phyloP scores from a whole-genome alignment of 2,113 vertebrate species.

The Sisor rabdophorus region DNA sequence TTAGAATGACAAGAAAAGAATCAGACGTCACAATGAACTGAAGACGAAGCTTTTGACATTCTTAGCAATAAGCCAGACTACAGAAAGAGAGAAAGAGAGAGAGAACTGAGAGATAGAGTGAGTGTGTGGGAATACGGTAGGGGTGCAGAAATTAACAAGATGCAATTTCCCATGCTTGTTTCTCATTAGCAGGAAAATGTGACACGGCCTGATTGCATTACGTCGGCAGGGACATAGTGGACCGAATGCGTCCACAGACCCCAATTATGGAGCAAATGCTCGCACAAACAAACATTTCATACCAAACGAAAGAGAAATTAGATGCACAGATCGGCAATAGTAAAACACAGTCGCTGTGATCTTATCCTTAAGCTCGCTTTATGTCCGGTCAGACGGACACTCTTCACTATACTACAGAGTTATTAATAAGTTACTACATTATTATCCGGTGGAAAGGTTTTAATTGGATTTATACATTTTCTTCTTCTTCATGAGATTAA shows the following conservation, averaged over 20 bases:
- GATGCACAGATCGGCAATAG: background rate
- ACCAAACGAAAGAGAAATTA: background rate
- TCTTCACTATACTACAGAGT: too few species aligned
- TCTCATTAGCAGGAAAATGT: slow-evolving; percentile 42
- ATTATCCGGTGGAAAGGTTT: too few species aligned
- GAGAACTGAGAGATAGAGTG: background rate
- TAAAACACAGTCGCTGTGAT: background rate
- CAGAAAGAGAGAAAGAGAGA: background rate
- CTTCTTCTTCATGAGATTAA: too few species aligned
- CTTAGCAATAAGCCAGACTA: background rate
- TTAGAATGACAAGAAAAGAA: background rate
- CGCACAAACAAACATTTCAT: slow-evolving; percentile 16
- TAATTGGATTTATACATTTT: too few species aligned
- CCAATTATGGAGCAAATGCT: slow-evolving; percentile 19
- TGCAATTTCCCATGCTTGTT: slow-evolving; percentile 44
- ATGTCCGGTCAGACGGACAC: background rate
- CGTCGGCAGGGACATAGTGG: slow-evolving; percentile 6
- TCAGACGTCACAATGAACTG: slow-evolving; percentile 6
- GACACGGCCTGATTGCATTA: slow-evolving; percentile 28
- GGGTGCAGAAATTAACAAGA: slow-evolving; percentile 37
- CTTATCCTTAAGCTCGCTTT: background rate
- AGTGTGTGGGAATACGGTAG: background rate
- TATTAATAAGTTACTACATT: too few species aligned
- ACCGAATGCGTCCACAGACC: slow-evolving; percentile 18
- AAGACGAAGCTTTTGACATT: background rate